Evolutionary conservation across 2,113 vertebrate species (phyloP), one percentile per base, ranked within the genome.

Genomic region (Rhynchomys soricoides): DNA sequence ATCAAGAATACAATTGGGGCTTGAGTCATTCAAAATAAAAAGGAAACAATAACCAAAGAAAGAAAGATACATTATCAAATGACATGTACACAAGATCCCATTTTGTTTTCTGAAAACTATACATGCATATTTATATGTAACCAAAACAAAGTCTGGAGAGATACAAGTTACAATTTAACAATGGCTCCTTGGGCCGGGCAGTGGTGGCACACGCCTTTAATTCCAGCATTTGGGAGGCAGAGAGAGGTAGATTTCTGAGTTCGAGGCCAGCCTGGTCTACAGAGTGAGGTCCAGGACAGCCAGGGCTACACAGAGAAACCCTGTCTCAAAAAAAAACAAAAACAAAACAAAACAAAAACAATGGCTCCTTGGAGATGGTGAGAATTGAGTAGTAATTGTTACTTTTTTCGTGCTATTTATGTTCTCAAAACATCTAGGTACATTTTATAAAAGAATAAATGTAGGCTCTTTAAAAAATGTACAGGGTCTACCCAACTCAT

Each of bases 261-360:
- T n/a, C n/a, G n/a, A n/a, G n/a, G n/a, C n/a, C n/a, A n/a, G n/a
- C n/a, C n/a, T n/a, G n/a, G n/a, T n/a, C n/a, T n/a, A n/a, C n/a
- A n/a, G n/a, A n/a, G n/a, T n/a, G n/a, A n/a, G n/a, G n/a, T n/a
- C n/a, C n/a, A n/a, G n/a, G n/a, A n/a, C n/a, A n/a, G n/a, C n/a
- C n/a, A n/a, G n/a, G n/a, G n/a, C n/a, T n/a, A n/a, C n/a, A n/a
- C n/a, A n/a, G n/a, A n/a, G n/a, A n/a, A n/a, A n/a, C n/a, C n/a
- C n/a, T n/a, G n/a, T n/a, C n/a, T n/a, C n/a, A n/a, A n/a, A n/a
- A n/a, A n/a, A n/a, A n/a, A n/a, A n/a, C n/a, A n/a, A n/a, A n/a
- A n/a, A n/a, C n/a, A n/a, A n/a, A n/a, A n/a, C 52, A 89, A 86
- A 95, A 92, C 91, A 92, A 90, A 93, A 92, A 95, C 96, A 90